Evolutionary conservation across 2,113 vertebrate species (phyloP).

Genomic region (Rhineura floridana): DNA sequence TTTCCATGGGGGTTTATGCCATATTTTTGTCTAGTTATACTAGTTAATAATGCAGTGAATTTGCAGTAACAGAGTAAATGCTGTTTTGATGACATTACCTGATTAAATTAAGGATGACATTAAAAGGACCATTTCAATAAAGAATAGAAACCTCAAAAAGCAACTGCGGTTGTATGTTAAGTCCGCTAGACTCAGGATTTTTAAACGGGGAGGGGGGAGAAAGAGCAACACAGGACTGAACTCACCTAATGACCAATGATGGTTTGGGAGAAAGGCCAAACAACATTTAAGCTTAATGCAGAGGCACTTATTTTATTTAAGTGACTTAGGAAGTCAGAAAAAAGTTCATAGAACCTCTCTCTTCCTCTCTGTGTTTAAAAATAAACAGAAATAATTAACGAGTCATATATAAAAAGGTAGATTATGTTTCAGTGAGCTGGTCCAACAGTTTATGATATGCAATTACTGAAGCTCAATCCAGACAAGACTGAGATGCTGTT

Average conservation of each 20-base stretch:
- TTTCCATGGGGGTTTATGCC: constrained; percentile 76
- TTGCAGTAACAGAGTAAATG: constrained; percentile 79
- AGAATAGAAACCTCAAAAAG: constrained; percentile 70
- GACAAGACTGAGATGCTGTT: no score
- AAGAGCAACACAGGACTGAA: constrained; percentile 35
- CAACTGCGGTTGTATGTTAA: constrained; percentile 53
- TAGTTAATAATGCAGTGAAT: constrained; percentile 83
- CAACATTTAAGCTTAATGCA: constrained; percentile 19
- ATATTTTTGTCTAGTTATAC: constrained; percentile 75
- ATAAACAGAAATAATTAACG: constrained; percentile 39
- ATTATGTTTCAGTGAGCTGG: constrained; percentile 24
- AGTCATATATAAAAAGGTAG: constrained; percentile 4
- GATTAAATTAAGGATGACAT: constrained; percentile 81
- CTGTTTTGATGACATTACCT: constrained; percentile 80
- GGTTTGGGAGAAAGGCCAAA: constrained; percentile 51
- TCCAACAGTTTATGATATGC: constrained; percentile 10
- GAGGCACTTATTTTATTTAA: no score
- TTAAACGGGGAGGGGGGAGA: constrained; percentile 21
- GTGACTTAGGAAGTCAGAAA: not conserved
- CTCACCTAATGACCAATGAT: constrained; percentile 45
- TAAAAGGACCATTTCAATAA: constrained; percentile 77
- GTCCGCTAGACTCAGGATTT: constrained; percentile 47
- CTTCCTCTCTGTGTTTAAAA: constrained; percentile 14
- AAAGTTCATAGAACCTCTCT: not conserved
- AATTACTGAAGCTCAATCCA: no score